phyloP scores from a whole-genome alignment of 2,888 invertebrate genomes.

The Salpingus planirostris region DNA sequence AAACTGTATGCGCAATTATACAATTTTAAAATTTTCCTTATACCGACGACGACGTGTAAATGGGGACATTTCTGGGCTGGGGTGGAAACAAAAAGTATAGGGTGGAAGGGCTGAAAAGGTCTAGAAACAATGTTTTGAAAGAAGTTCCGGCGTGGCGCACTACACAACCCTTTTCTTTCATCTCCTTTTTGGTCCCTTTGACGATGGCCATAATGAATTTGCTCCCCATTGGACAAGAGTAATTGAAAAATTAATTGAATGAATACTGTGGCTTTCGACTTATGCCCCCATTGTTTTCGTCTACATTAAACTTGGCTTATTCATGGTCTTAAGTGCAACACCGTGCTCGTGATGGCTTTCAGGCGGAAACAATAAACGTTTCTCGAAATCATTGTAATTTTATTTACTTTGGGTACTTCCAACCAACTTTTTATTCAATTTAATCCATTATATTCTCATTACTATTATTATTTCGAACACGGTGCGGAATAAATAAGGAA shows the following conservation, averaged over 20 bases:
- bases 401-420: too few relatives aligned
- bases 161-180: slow-evolving; percentile 32
- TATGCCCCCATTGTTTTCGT: slow-evolving; percentile 25
- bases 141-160: slow-evolving; percentile 27
- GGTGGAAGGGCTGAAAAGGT: slow-evolving; percentile 9
- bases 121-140: slow-evolving; percentile 32
- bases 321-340: slow-evolving; percentile 24
- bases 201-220: slow-evolving; percentile 24
- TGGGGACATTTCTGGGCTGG: not conserved
- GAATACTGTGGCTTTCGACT: slow-evolving; percentile 39
- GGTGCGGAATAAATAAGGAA: too few relatives aligned
- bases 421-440: too few relatives aligned
- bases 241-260: slow-evolving; percentile 42
- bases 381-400: too few relatives aligned
- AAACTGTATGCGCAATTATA: not conserved
- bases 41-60: not conserved
- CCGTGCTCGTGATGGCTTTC: slow-evolving; percentile 17
- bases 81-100: slow-evolving; percentile 5
- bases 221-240: slow-evolving; percentile 35
- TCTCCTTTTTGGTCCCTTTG: slow-evolving; percentile 22
- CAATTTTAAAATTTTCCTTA: not conserved
- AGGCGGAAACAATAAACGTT: slow-evolving; percentile 16
- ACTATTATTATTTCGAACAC: too few relatives aligned
- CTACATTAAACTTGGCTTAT: slow-evolving; percentile 31
- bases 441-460: too few relatives aligned